These are phyloP conservation scores for Osmoderma eremita DNA, from an alignment of 2,888 invertebrate genomes.

Conservation along the genomic window DNA sequence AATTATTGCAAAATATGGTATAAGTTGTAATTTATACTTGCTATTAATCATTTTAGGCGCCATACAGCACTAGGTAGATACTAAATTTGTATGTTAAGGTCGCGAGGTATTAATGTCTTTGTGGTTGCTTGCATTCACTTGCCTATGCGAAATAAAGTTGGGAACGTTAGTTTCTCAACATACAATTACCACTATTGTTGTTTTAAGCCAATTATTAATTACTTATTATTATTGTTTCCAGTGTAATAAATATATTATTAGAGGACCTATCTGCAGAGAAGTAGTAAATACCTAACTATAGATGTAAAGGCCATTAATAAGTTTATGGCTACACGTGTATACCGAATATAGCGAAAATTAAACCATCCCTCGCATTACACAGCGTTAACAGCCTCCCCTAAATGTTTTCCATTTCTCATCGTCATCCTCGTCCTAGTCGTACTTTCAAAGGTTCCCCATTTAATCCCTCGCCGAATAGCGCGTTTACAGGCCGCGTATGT, in stretches of 20 bases:
- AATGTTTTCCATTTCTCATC: constrained; percentile 29
- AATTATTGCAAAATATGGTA: constrained; percentile 26
- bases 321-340: background rate
- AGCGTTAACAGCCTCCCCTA: constrained; percentile 19
- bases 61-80: background rate
- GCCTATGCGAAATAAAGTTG: too few species aligned
- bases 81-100: background rate
- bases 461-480: constrained; percentile 3
- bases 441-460: constrained; percentile 7
- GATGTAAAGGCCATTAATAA: too few species aligned
- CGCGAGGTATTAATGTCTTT: background rate
- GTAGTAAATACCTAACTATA: too few species aligned
- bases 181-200: too few species aligned
- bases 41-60: constrained; percentile 8
- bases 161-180: too few species aligned
- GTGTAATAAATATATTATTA: too few species aligned
- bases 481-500: constrained; percentile 3
- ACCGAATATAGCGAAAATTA: constrained; percentile 13
- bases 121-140: background rate
- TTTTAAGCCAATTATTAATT: too few species aligned
- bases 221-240: too few species aligned
- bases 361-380: constrained; percentile 11
- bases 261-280: too few species aligned
- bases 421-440: constrained; percentile 5
- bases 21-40: constrained; percentile 31